phyloP scores from a whole-genome alignment of 2,113 vertebrate genomes.

The Marmota monax region DNA sequence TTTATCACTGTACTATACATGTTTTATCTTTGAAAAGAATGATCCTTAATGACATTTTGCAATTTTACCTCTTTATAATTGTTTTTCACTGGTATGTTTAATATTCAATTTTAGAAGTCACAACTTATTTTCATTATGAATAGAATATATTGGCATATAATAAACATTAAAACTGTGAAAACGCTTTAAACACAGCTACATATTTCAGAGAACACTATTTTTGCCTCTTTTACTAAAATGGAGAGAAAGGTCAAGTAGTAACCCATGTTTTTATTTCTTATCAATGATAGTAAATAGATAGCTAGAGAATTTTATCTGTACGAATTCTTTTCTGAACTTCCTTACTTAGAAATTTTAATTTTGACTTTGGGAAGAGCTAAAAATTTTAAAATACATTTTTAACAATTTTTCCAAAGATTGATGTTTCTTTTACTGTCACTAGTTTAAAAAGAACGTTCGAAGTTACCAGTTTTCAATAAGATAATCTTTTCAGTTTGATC shows the following conservation, averaged over 20 bases:
- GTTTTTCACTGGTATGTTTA: background rate
- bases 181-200: background rate
- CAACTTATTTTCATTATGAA: background rate
- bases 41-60: background rate
- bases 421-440: conserved; percentile 34
- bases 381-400: background rate
- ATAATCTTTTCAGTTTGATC: conserved; percentile 28
- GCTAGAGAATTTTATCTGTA: background rate
- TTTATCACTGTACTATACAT: background rate
- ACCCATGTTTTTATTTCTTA: background rate
- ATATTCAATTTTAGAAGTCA: background rate
- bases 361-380: background rate
- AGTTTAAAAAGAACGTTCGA: background rate
- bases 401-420: background rate
- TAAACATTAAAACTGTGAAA: conserved; percentile 6
- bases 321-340: background rate
- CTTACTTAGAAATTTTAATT: background rate
- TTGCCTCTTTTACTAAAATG: background rate
- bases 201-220: background rate
- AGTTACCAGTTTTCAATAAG: conserved; percentile 13
- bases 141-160: background rate
- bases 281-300: background rate
- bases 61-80: background rate
- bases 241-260: conserved; percentile 18
- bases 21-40: background rate